Base-by-base conservation (phyloP, 23 tunicate species). In the Corella eumyota region DNA sequence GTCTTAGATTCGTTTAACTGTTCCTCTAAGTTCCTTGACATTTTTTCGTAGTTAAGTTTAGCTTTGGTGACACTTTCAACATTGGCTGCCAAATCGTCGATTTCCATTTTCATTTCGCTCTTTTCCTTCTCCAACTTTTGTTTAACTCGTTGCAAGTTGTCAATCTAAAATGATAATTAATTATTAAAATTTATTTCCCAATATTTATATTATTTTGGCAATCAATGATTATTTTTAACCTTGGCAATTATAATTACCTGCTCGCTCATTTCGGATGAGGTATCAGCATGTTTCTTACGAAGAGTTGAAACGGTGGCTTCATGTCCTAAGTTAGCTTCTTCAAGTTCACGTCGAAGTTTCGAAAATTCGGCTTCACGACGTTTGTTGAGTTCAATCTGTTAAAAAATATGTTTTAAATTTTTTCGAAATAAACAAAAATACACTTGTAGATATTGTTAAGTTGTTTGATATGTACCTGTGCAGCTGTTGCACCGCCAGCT, bases 61-160 rank as follows among this genome's bases (percentile, higher is more conserved):
- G 80, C 68, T 60, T 73, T 81, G 4, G 80, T 72, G 25, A 66
- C 73, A 51, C 82, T 75, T 51, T 92, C 98, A 0, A 78, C 90
- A 45, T 72, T 92, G 3, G 86, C 55, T 22, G 85, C 71, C 45
- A 93, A 49, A 45, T 93, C 99, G 46, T 93, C 99, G 36, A 93
- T 84, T 37, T 93, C 99, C 95, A 84, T 93, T 45, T 92, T 92
- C 75, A 83, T 74, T 63, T 93, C 99, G 50, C 90, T 77, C 54
- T 93, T 93, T 60, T 93, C 99, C 62, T 93, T 93, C 36, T 93
- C 99, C 27, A 93, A 44, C 68, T 93, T 93, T 50, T 84, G 95
- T 58, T 93, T 93, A 20, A 93, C 99, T 61, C 99, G 74, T 84
- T 77, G 90, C 47, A 93, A 52, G 58, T 93, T 93, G 71, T 93